Percentiles rank a stretch among this genome's conserved stretches.
These are phyloP conservation scores for Enteromius viviparus DNA, from an alignment of 2,797 vertebrate genomes.

Conservation along the genomic window DNA sequence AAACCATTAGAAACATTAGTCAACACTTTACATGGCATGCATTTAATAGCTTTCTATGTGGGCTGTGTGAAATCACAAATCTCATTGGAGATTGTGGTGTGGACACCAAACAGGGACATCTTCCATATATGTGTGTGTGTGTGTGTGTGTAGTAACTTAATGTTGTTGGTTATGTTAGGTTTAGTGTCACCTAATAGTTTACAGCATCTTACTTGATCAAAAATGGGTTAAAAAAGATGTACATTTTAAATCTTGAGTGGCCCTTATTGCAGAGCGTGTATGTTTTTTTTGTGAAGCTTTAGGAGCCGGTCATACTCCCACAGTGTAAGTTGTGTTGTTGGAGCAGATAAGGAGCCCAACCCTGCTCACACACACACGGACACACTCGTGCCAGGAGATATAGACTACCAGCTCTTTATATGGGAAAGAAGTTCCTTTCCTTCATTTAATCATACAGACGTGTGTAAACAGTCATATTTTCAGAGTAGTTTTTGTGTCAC, in stretches of 20 bases:
- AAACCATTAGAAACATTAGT: too few species aligned
- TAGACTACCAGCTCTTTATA: not conserved
- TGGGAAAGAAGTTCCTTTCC: conserved; percentile 13
- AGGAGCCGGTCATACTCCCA: not conserved
- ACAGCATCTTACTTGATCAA: not conserved
- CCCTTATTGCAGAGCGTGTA: not conserved
- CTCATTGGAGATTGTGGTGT: too few species aligned
- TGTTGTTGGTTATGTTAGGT: too few species aligned
- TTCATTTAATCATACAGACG: not conserved
- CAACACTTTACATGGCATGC: too few species aligned
- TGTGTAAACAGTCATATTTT: not conserved
- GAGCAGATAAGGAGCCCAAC: conserved; percentile 56
- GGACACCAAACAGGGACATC: too few species aligned
- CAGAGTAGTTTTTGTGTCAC: not conserved
- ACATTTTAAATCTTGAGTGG: not conserved
- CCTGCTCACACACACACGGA: conserved; percentile 4
- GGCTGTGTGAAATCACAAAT: too few species aligned
- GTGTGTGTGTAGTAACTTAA: too few species aligned
- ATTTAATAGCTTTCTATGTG: too few species aligned
- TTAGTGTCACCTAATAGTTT: not conserved
- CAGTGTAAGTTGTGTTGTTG: conserved; percentile 20
- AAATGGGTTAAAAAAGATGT: not conserved
- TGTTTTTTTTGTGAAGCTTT: not conserved
- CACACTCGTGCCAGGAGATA: not conserved
- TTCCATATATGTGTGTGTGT: too few species aligned